phyloP scores from a whole-genome alignment of 2,797 vertebrate genomes.

The Protosalanx chinensis region DNA sequence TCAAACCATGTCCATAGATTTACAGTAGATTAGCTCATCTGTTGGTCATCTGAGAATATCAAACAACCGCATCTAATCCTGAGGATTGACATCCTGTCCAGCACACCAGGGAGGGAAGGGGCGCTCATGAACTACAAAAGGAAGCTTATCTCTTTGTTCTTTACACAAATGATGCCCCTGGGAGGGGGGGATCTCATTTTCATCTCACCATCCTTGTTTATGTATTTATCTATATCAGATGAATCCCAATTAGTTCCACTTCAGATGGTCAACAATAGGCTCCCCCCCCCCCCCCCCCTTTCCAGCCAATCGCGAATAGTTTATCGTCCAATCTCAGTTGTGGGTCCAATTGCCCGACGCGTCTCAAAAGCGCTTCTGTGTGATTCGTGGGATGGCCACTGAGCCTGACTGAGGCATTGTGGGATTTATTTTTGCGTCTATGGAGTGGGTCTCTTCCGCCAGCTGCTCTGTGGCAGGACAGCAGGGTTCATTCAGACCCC shows the following conservation, averaged over 20 bases:
- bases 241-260: slow-evolving; percentile 17
- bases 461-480: slow-evolving; percentile 66
- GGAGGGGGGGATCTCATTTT: slow-evolving; percentile 7
- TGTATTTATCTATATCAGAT: slow-evolving; percentile 20
- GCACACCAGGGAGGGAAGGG: background rate
- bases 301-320: background rate
- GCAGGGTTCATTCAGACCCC: slow-evolving; percentile 58
- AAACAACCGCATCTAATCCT: background rate
- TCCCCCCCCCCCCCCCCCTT: too few species aligned
- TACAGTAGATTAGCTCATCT: slow-evolving; percentile 46
- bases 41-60: background rate
- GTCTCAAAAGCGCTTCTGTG: slow-evolving; percentile 44
- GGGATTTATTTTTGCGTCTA: slow-evolving; percentile 54
- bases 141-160: background rate
- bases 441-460: slow-evolving; percentile 61
- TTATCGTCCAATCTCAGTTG: slow-evolving; percentile 34
- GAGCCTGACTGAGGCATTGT: slow-evolving; percentile 45
- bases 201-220: slow-evolving; percentile 3
- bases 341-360: slow-evolving; percentile 35
- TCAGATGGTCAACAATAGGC: background rate
- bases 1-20: background rate
- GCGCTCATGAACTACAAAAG: background rate
- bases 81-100: background rate
- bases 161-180: background rate
- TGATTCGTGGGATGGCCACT: slow-evolving; percentile 40